Evolutionary conservation across 2,888 invertebrate genomes (phyloP).

Genomic region (Drosophila formosana): DNA sequence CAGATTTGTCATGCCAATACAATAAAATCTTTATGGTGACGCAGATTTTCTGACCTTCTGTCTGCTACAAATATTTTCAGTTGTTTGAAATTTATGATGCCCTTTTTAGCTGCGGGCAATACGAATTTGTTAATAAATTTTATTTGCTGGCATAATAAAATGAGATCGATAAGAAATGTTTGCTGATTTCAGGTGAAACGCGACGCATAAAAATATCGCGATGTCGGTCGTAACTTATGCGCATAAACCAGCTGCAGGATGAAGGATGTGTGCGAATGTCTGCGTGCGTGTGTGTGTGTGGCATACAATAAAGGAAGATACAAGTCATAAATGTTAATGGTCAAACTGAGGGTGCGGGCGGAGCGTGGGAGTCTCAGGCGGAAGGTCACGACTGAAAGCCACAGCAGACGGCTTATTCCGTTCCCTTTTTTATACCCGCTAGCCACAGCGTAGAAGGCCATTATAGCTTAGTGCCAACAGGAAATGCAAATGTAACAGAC

Average conservation of each 20-base stretch:
- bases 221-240: slow-evolving; percentile 1
- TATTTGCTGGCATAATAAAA: neutral
- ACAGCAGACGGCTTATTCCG: slow-evolving; percentile 13
- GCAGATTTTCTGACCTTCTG: neutral
- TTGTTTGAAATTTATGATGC: neutral
- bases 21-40: neutral
- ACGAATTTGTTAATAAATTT: neutral
- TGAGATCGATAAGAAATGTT: neutral
- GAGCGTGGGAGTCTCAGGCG: neutral
- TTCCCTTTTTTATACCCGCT: slow-evolving; percentile 2
- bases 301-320: neutral
- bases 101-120: neutral
- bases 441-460: neutral
- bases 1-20: neutral
- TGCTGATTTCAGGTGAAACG: neutral
- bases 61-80: neutral
- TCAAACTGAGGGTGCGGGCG: slow-evolving; percentile 1
- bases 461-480: neutral
- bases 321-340: slow-evolving; percentile 26
- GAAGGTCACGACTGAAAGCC: slow-evolving; percentile 14
- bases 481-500: too few relatives aligned
- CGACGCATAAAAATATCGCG: neutral
- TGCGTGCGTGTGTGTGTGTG: neutral
- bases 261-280: neutral
- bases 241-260: neutral